phyloP scores from a whole-genome alignment of 2,888 invertebrate species.

The Nineta flava region DNA sequence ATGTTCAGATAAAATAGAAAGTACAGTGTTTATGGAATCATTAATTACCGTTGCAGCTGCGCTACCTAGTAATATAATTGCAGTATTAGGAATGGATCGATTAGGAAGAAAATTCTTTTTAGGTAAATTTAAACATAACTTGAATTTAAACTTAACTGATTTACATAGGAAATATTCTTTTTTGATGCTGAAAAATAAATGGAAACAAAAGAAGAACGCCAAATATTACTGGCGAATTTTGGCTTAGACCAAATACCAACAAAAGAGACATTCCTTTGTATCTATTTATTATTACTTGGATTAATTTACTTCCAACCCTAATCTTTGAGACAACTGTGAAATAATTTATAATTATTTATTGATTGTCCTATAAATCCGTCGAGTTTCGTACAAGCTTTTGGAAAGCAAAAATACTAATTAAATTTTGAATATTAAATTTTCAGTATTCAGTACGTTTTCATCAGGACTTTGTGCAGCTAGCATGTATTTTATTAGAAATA shows the following conservation, averaged over 20 bases:
- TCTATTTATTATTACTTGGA: too few relatives aligned
- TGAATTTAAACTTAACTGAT: background rate
- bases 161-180: background rate
- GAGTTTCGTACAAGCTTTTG: too few relatives aligned
- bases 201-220: too few relatives aligned
- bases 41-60: constrained; percentile 76
- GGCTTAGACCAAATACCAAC: too few relatives aligned
- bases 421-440: constrained; percentile 15
- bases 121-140: constrained; percentile 37
- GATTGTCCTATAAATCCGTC: too few relatives aligned
- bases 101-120: constrained; percentile 73
- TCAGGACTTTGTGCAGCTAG: constrained; percentile 71
- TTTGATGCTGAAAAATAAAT: too few relatives aligned
- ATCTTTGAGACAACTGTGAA: too few relatives aligned
- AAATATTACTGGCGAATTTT: too few relatives aligned
- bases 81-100: constrained; percentile 66
- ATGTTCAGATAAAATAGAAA: constrained; percentile 58
- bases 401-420: background rate
- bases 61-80: constrained; percentile 70
- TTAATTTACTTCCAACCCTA: too few relatives aligned
- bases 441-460: constrained; percentile 73
- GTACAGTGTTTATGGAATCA: constrained; percentile 71
- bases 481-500: constrained; percentile 72
- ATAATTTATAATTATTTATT: too few relatives aligned
- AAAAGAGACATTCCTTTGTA: too few relatives aligned